Evolutionary conservation across 2,797 vertebrate genomes (phyloP), one percentile per base, ranked within the genome.

Genomic region (Gouania willdenowi): DNA sequence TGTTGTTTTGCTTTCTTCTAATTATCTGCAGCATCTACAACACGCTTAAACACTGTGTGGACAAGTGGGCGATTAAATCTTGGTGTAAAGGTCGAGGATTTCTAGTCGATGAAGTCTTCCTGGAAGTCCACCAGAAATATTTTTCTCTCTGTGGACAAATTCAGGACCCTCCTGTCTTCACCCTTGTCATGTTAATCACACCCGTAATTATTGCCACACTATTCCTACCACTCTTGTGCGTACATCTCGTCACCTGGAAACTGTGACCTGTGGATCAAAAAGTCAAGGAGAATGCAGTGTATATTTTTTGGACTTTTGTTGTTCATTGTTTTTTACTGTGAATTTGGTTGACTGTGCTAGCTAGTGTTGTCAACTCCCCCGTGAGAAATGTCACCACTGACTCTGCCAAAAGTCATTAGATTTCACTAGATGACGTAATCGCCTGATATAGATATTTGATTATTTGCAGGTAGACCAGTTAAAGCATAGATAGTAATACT

Each of bases 51-150:
- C 0, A 0, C 1, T 91, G 89, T 1, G 59, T 88, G 31, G 61
- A 83, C 1, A 0, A 2, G 1, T 10, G 6, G 16, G 60, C 45
- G 1, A 8, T 0, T 0, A 0, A 0, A 1, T 50, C 64, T 2
- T 10, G 8, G 35, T 84, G 86, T 17, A 14, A 0, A 0, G 28
- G 71, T 6, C 16, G 32, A 0, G 9, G 11, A 2, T 57, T 27
- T n/a, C 40, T 82, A 43, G 38, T 26, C 8, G 73, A 88, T 9
- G 0, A 60, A 1, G 2, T 85, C 25, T 86, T 85, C 63, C 9
- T 86, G 44, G 29, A 68, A 6, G 53, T 89, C 36, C 89, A 90
- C 31, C 12, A 26, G 9, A 44, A 4, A 0, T 89, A 77, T 51
- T 90, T 87, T 28, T 41, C 19, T 0, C 40, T 36, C 12, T 89